These are phyloP conservation scores for Dryococelus australis DNA, from an alignment of 2,888 invertebrate genomes.

Conservation along the genomic window DNA sequence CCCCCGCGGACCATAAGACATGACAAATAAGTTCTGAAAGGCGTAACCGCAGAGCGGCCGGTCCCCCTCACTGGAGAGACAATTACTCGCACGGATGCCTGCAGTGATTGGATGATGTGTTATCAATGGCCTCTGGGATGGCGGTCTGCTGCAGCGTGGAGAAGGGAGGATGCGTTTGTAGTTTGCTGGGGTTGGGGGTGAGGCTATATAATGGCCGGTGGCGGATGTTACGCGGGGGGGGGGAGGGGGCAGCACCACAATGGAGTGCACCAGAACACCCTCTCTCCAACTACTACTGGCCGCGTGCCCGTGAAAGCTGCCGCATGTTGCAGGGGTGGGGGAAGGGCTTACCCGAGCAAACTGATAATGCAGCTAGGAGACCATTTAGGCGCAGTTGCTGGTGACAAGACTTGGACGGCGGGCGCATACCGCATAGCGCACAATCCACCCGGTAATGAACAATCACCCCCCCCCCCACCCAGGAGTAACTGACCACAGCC, in stretches of 20 bases:
- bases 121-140: slow-evolving; percentile 10
- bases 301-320: background rate
- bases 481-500: too few species aligned
- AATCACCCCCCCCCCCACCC: background rate
- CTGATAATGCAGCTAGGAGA: background rate
- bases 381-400: background rate
- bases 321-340: too few species aligned
- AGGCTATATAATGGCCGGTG: background rate
- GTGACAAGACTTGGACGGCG: background rate
- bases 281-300: background rate
- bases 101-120: slow-evolving; percentile 25
- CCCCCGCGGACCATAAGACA: background rate
- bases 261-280: background rate
- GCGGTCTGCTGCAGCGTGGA: background rate
- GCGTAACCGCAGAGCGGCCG: background rate
- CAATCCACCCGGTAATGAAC: background rate
- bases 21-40: slow-evolving; percentile 3
- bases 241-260: background rate
- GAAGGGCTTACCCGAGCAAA: background rate
- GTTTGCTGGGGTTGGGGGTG: background rate
- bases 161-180: background rate
- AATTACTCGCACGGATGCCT: slow-evolving; percentile 20
- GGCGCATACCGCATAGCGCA: background rate
- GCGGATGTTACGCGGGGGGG: background rate
- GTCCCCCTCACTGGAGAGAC: background rate